Conservation (phyloP, 2,113 vertebrate species). For the Leuciscus idus region DNA sequence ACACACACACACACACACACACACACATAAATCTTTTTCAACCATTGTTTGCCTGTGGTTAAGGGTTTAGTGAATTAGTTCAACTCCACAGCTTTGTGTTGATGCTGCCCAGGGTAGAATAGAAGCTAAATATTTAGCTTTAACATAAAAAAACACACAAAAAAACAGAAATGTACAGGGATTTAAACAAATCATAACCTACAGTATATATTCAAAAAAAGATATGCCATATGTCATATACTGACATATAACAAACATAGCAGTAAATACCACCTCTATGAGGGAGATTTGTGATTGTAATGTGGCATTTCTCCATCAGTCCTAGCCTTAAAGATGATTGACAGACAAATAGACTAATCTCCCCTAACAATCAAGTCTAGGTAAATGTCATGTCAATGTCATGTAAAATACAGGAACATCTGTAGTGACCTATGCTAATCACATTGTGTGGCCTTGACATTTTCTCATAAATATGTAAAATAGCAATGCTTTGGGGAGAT, state of each 20-base stretch:
- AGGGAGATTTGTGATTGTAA: constrained; percentile 14
- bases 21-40: not conserved
- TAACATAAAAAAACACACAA: not conserved
- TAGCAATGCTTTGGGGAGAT: not conserved
- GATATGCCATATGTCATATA: not conserved
- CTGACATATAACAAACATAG: not conserved
- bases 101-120: not conserved
- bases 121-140: not conserved
- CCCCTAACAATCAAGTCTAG: not conserved
- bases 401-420: constrained; percentile 15
- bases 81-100: not conserved
- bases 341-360: constrained; percentile 24
- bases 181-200: not conserved
- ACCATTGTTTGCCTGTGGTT: not conserved
- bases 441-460: not conserved
- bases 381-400: constrained; percentile 19
- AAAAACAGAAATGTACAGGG: not conserved
- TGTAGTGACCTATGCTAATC: constrained; percentile 15
- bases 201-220: not conserved
- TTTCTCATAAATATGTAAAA: not conserved
- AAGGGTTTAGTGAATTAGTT: not conserved
- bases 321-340: not conserved
- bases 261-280: not conserved
- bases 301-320: constrained; percentile 6
- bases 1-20: too few species aligned